phyloP scores from a whole-genome alignment of 2,113 vertebrate species.

The Antennarius striatus region DNA sequence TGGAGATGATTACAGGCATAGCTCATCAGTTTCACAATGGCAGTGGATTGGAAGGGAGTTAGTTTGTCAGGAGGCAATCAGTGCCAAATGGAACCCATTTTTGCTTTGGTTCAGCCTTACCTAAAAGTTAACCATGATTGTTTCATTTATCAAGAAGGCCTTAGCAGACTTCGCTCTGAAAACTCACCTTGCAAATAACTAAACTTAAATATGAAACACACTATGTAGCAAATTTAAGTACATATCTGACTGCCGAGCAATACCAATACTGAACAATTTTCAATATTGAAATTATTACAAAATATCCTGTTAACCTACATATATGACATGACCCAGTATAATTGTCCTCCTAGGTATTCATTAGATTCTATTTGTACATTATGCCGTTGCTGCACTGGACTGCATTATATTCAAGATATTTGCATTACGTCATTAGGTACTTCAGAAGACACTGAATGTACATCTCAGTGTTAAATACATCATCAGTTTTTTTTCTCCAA shows the following conservation, averaged over 20 bases:
- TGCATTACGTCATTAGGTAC: too few species aligned
- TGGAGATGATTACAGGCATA: slow-evolving; percentile 71
- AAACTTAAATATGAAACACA: background rate
- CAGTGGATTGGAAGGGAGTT: slow-evolving; percentile 68
- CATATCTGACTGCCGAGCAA: background rate
- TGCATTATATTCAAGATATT: too few species aligned
- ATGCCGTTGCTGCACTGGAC: too few species aligned
- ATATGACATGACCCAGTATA: too few species aligned
- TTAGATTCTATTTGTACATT: too few species aligned
- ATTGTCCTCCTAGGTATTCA: too few species aligned
- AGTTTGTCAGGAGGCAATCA: slow-evolving; percentile 72
- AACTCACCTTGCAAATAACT: slow-evolving; percentile 9
- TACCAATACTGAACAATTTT: too few species aligned
- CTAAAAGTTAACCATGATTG: slow-evolving; percentile 65
- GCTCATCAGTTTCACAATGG: slow-evolving; percentile 76
- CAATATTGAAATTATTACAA: too few species aligned
- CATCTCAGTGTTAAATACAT: too few species aligned
- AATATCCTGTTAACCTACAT: background rate
- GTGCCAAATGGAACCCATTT: slow-evolving; percentile 67
- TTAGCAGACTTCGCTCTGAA: slow-evolving; percentile 24
- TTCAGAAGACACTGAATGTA: too few species aligned
- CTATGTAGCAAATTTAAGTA: too few species aligned
- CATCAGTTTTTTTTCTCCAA: background rate
- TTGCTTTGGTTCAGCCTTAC: slow-evolving; percentile 64
- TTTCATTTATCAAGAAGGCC: slow-evolving; percentile 45